phyloP scores from a whole-genome alignment of 2,888 invertebrate species.

The Clistopyga incitator region DNA sequence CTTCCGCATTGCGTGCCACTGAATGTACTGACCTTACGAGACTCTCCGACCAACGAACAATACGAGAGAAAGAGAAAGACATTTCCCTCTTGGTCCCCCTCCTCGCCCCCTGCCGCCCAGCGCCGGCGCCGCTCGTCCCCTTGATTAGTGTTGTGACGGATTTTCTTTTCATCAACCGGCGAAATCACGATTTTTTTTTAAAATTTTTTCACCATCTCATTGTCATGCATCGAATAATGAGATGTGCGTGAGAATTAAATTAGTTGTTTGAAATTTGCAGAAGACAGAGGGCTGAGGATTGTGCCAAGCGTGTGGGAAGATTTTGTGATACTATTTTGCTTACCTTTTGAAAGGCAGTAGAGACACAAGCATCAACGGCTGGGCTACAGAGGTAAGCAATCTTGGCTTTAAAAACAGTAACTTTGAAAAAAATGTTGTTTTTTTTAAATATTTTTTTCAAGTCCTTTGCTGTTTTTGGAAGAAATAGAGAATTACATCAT shows the following conservation, averaged over 20 bases:
- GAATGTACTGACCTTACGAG: constrained; percentile 1
- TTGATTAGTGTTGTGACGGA: background rate
- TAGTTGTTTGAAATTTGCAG: background rate
- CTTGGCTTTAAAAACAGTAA: background rate
- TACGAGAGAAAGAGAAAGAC: constrained; percentile 5
- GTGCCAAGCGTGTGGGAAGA: background rate
- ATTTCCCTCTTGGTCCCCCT: too few relatives aligned
- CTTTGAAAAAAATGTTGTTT: constrained; percentile 1
- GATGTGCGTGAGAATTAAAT: background rate
- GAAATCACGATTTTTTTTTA: background rate
- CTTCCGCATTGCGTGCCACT: constrained; percentile 48
- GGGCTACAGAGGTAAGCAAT: constrained; percentile 5
- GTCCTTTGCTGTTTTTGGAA: background rate
- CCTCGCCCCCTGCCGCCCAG: too few relatives aligned
- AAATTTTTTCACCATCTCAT: too few relatives aligned
- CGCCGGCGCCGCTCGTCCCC: background rate
- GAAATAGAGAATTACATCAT: background rate
- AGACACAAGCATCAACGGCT: background rate
- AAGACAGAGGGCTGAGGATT: background rate
- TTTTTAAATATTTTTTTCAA: background rate
- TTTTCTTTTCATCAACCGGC: background rate
- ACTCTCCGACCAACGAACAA: background rate
- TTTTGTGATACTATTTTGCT: constrained; percentile 6
- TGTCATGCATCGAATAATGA: background rate
- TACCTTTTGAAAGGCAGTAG: constrained; percentile 22